Base-by-base conservation (phyloP, 2,888 invertebrate species). In the Caenorhabditis sp. region DNA sequence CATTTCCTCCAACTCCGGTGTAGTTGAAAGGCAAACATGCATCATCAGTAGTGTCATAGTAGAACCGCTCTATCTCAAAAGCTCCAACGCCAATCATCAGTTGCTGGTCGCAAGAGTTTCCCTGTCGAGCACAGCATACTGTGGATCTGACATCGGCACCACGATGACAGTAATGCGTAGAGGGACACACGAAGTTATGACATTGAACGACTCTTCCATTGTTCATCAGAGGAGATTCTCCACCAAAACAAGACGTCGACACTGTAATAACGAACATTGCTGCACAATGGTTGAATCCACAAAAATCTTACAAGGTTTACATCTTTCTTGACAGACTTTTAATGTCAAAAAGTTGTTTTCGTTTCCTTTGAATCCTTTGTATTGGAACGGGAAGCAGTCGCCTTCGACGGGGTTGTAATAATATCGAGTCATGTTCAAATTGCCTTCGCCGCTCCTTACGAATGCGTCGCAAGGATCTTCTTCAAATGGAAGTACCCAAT, bases 331-430 rank as follows among this genome's bases (percentile, higher is more conserved):
- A 75, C 91, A 91, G 61, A 82, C 81, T 16, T 86, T 83, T 58
- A 80, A 75, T 0, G 91, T 89, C 61, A 91, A 80, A 82, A 92
- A 91, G 80, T 92, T 91, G 87, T 91, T 91, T 68, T 90, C 89
- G 64, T 89, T 89, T n/a, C 88, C 87, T 31, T 85, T 77, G 54
- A 63, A 47, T 1, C 89, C 90, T 26, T 80, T 69, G 64, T 87
- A 89, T 2, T 81, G 69, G 74, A 89, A 89, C 2, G 86, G 77
- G 47, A 85, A 80, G 51, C 89, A 89, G 24, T 84, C 83, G 6
- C 80, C 83, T 63, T 84, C 80, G 1, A 82, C 58, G 12, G 87
- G 80, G 75, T 89, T 86, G 76, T 85, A 91, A 74, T 89, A 90
- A 85, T 85, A 91, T 7, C 89, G 74, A 0, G 87, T 86, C 59